Percentiles rank a stretch among this genome's conserved stretches.
Evolutionary conservation across 2,113 vertebrate species (phyloP).

Genomic region (Natator depressus): DNA sequence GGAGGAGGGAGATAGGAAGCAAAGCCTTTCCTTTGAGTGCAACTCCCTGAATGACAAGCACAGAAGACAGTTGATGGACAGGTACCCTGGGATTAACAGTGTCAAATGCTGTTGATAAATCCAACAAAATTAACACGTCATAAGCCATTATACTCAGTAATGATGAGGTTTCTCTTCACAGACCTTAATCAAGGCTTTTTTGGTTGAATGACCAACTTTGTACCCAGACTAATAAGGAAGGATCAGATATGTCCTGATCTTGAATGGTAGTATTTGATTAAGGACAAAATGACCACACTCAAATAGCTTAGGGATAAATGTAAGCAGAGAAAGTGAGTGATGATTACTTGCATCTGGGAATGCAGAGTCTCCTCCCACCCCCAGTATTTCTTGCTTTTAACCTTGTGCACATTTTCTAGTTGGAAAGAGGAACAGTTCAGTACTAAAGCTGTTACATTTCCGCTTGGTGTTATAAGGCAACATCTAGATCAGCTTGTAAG

Average conservation of each 20-base stretch:
- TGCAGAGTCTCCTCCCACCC: not conserved
- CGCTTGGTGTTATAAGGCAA: not conserved
- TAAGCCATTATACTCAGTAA: not conserved
- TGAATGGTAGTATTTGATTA: constrained; percentile 21
- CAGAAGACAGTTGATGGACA: not conserved
- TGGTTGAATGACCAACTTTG: not conserved
- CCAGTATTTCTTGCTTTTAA: not conserved
- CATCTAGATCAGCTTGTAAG: not conserved
- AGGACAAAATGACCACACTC: not conserved
- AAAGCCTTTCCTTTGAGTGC: not conserved
- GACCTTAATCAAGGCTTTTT: constrained; percentile 3
- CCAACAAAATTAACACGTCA: not conserved
- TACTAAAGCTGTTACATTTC: not conserved
- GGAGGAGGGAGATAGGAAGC: not conserved
- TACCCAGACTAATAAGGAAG: not conserved
- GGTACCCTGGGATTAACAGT: not conserved
- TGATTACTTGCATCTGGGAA: constrained; percentile 12
- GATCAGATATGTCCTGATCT: constrained; percentile 33
- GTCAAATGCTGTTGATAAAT: not conserved
- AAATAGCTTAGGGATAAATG: not conserved
- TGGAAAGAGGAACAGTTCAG: not conserved
- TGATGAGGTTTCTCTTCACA: not conserved
- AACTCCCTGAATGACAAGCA: not conserved
- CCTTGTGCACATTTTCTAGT: not conserved
- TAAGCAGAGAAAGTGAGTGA: not conserved